phyloP scores from a whole-genome alignment of 2,888 invertebrate species.

The Drosophila crucigera region DNA sequence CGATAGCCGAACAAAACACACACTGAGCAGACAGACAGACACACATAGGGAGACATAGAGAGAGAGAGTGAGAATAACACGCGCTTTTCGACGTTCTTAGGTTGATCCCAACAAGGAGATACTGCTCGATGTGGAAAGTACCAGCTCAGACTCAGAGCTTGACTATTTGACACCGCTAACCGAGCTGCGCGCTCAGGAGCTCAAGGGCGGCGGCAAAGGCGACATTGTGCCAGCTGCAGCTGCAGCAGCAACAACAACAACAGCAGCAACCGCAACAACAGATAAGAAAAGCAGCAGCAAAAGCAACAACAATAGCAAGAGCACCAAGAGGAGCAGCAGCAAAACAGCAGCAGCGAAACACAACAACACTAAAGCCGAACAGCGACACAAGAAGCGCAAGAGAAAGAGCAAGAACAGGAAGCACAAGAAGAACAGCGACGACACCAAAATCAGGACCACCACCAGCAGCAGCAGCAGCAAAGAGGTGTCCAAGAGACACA shows the following conservation, averaged over 20 bases:
- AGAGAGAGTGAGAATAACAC: slow-evolving; percentile 4
- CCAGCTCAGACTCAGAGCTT: slow-evolving; percentile 93
- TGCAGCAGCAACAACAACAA: slow-evolving; percentile 30
- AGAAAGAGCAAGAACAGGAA: slow-evolving; percentile 65
- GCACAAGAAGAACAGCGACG: slow-evolving; percentile 54
- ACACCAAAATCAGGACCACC: slow-evolving; percentile 26
- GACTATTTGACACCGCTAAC: slow-evolving; percentile 94
- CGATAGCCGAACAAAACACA: slow-evolving; percentile 18
- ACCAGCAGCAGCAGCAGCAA: slow-evolving; percentile 30
- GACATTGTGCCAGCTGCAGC: slow-evolving; percentile 17
- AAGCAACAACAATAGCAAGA: slow-evolving; percentile 32
- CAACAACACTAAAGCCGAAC: slow-evolving; percentile 59
- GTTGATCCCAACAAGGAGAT: slow-evolving; percentile 97
- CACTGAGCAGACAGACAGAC: slow-evolving; percentile 1
- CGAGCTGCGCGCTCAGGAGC: slow-evolving; percentile 91
- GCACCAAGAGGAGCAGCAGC: slow-evolving; percentile 38
- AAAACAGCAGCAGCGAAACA: slow-evolving; percentile 49
- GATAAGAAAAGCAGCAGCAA: slow-evolving; percentile 34
- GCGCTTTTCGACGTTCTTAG: slow-evolving; percentile 75
- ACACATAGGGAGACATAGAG: slow-evolving; percentile 2
- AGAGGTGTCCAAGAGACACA: slow-evolving; percentile 32
- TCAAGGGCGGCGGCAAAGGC: slow-evolving; percentile 80
- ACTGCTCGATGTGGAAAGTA: slow-evolving; percentile 96
- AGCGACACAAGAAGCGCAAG: slow-evolving; percentile 68
- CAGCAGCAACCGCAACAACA: slow-evolving; percentile 23